Evolutionary conservation across 2,888 invertebrate genomes (phyloP), one percentile per base, ranked within the genome.

Genomic region (Stictocephala bisonia): DNA sequence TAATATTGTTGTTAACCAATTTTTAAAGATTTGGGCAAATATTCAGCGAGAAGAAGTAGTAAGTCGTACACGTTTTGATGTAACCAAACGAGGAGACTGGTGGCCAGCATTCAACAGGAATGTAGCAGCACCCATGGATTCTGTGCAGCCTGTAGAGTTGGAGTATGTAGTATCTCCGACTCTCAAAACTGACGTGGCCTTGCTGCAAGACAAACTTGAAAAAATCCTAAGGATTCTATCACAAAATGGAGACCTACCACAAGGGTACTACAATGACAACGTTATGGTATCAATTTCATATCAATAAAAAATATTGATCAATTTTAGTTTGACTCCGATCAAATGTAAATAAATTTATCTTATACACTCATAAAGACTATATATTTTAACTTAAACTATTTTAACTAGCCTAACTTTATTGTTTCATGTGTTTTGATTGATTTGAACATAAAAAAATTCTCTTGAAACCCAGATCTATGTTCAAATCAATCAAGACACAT

Each of bases 21-120:
- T 40, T 68, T 82, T 85, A 67, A 81, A 96, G 96, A 89, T 96
- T 53, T 97, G 93, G 91, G 92, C 90, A 2, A 97, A 97, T 81
- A 86, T 93, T 3, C 96, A 96, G 83, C 83, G 87, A 7, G 90
- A 90, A 53, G 89, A 90, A 70, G 89, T 92, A 68, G 90, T 94
- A 13, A 88, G 90, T 58, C 88, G 88, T 79, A 87, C 89, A 68
- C 88, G 89, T 64, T 94, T 93, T 80, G 91, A 95, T 82, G 86
- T 94, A 9, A 85, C 84, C 0, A 88, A 88, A 80, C 85, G 88
- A 1, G 87, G 90, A 0, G 89, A 91, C 79, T 97, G 97, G 97
- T 85, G 88, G 77, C 88, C 92, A 20, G 88, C 95, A 24, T 96
- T 96, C 81, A 89, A 85, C 81, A 89, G 85, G 78, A 85, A 84